Base-by-base conservation (phyloP, 2,797 vertebrate genomes). In the Argya squamiceps region DNA sequence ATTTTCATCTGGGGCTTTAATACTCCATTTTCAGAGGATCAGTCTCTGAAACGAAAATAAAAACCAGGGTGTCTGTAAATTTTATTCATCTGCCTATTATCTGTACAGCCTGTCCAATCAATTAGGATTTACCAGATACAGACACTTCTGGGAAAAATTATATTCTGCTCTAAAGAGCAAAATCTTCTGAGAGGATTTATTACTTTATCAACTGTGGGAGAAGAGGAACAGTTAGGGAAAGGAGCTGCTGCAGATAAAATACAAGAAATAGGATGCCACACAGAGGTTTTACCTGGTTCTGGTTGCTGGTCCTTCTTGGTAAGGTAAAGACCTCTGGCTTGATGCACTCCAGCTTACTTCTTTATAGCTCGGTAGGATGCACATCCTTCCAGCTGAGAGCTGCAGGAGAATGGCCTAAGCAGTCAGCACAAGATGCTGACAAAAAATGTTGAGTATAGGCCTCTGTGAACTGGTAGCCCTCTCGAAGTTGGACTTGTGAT, bases 111-210 rank as follows among this genome's bases (percentile, higher is more conserved):
- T 67, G 13, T 74, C 64, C 49, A 49, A 71, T 34, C 41, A 84
- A 44, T 52, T 80, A 83, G 19, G 32, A 77, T 74, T 95, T 92
- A 36, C 19, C n/a, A 44, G n/a, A 68, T 84, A 62, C 16, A 69
- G 68, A 59, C 22, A 32, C 3, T 73, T 85, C 32, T 74, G 76
- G 36, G 79, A 55, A 79, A 91, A 80, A 50, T 9, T 39, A 52
- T 46, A 47, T 53, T 92, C 15, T 90, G 5, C 7, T 69, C 34
- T 49, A 83, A 88, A 22, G 24, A 82, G 10, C 9, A 80, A 84
- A 83, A 46, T 70, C 27, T 83, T 90, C 23, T 69, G 71, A 76
- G 19, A 65, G 9, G 30, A 80, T 88, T 90, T 79, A 34, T 92
- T 81, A 74, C 30, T 88, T 63, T 81, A 88, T 77, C 43, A 24